Percentiles rank a stretch among this genome's conserved stretches.
Evolutionary conservation across 1,140 invertebrate species (phyloP).

Genomic region (Dysdera silvatica): DNA sequence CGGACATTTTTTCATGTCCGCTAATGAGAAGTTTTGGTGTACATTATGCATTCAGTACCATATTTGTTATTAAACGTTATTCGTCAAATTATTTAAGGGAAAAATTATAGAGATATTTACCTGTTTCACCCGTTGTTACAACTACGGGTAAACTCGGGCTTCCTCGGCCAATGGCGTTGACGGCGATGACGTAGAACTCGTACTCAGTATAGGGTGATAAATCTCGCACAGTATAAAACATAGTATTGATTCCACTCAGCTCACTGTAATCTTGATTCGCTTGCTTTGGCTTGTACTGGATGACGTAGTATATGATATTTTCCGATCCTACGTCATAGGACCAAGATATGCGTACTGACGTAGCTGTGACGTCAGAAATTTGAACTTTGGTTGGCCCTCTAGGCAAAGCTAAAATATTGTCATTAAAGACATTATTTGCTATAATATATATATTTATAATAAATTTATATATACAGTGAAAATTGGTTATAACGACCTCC

Average conservation of each 20-base stretch:
- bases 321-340: constrained; percentile 63
- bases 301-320: constrained; percentile 86
- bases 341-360: constrained; percentile 83
- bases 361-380: constrained; percentile 84
- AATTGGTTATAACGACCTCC: too few relatives aligned
- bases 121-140: constrained; percentile 91
- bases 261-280: constrained; percentile 50
- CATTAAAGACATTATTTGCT: too few relatives aligned
- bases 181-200: constrained; percentile 90
- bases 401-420: constrained; percentile 63
- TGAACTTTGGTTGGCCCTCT: constrained; percentile 75
- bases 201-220: constrained; percentile 92
- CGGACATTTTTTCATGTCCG: too few relatives aligned
- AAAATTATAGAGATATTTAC: constrained; percentile 53
- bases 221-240: constrained; percentile 80
- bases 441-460: too few relatives aligned
- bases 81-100: background rate
- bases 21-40: too few relatives aligned
- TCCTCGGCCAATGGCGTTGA: constrained; percentile 85
- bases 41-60: too few relatives aligned
- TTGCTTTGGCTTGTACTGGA: constrained; percentile 89
- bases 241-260: constrained; percentile 83
- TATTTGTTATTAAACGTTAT: background rate
- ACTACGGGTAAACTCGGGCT: constrained; percentile 71
- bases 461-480: background rate